Evolutionary conservation across 2,888 invertebrate species (phyloP).

Genomic region (Didymodactylos carnosus): DNA sequence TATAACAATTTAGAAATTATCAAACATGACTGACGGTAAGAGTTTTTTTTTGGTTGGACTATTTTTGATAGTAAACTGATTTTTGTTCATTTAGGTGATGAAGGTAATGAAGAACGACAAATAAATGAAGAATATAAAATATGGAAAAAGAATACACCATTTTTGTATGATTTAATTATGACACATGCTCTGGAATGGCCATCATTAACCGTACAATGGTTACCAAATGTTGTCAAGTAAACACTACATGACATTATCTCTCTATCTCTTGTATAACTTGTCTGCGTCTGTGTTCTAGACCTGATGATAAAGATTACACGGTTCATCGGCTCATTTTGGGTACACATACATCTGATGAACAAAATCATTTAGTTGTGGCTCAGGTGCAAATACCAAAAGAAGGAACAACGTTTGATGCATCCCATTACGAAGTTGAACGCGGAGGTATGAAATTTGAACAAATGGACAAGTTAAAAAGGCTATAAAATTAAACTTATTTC

Average conservation of each 20-base stretch:
- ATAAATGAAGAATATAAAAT: constrained; percentile 95
- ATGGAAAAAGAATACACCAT: constrained; percentile 99
- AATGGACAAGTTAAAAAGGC: too few species aligned
- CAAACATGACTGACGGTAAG: not conserved
- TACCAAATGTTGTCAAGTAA: constrained; percentile 81
- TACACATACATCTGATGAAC: constrained; percentile 97
- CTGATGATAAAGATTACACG: constrained; percentile 86
- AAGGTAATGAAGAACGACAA: constrained; percentile 9
- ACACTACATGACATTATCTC: too few species aligned
- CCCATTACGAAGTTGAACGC: constrained; percentile 95
- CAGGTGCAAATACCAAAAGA: constrained; percentile 85
- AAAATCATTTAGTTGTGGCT: constrained; percentile 89
- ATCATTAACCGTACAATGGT: constrained; percentile 66
- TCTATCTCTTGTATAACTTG: too few species aligned
- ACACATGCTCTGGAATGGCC: constrained; percentile 99
- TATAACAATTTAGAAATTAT: too few species aligned
- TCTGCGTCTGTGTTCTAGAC: constrained; percentile 39
- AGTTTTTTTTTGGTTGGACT: not conserved
- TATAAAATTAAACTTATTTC: too few species aligned
- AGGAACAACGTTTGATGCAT: constrained; percentile 95
- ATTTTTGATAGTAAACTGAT: too few species aligned
- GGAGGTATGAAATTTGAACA: too few species aligned
- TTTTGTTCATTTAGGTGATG: not conserved
- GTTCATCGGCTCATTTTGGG: constrained; percentile 87
- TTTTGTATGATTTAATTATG: constrained; percentile 79